Evolutionary conservation across 2,113 vertebrate species (phyloP), one percentile per base, ranked within the genome.

Genomic region (Oncorhynchus tshawytscha): DNA sequence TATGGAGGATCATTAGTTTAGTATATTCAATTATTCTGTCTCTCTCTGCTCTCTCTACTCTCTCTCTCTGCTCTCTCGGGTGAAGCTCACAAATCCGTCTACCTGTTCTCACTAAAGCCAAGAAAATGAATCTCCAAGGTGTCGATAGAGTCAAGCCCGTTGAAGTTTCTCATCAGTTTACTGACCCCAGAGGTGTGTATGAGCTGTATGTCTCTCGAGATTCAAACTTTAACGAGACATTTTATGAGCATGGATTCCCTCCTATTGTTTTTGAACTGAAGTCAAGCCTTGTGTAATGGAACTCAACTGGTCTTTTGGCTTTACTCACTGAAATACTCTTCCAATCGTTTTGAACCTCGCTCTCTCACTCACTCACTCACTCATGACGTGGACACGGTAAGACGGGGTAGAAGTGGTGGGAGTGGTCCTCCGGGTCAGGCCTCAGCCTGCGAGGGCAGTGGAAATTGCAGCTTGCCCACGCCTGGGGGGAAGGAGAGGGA

Each of bases 401-500:
- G 86, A 27, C 79, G 78, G 80, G 11, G 13, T 51, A 51, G 49
- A 16, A 78, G 34, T 39, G 34, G 34, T 39, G 1, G 34, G 6
- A 7, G 34, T 39, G 7, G 34, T 39, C 34, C 34, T 34, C 34
- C 34, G 34, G 34, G 34, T 34, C 34, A 34, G 84, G 60, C 59
- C 78, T 83, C 68, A 15, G 84, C 92, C 88, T 62, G 92, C 91
- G 82, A 90, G 87, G 82, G 90, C 80, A 91, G 90, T 77, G 86
- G 81, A 78, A 91, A 91, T 77, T 16, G 57, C 64, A 20, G 51
- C 64, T 76, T 80, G 57, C 87, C 90, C 66, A 82, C 78, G 1
- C 92, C 92, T 5, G 88, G 89, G 39, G 93, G 3, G 13, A 15
- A 49, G 48, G 48, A 92, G 78, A 94, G 91, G 0, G 95, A 97